These are phyloP conservation scores for Pontoporia blainvillei DNA, from an alignment of 2,113 vertebrate genomes.

Conservation along the genomic window DNA sequence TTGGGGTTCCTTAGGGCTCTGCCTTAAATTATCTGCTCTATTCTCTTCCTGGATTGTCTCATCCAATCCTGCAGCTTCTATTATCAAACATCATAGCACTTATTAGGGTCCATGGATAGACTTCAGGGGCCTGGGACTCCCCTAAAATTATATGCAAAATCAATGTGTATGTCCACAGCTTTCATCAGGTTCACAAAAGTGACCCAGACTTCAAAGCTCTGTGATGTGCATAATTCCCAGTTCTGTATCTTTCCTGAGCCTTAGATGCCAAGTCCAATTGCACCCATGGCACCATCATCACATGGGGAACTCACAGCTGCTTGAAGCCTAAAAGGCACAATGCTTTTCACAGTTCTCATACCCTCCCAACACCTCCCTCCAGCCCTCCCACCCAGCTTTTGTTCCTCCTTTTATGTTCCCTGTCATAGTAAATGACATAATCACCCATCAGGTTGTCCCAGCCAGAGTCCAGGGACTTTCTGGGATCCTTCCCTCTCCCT, in stretches of 20 bases:
- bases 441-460: not conserved
- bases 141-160: not conserved
- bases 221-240: not conserved
- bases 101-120: not conserved
- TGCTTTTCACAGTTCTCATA: not conserved
- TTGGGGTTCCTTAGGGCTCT: not conserved
- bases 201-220: not conserved
- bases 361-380: not conserved
- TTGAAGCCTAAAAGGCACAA: not conserved
- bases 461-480: not conserved
- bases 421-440: not conserved
- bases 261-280: not conserved
- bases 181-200: not conserved
- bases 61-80: not conserved
- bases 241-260: not conserved
- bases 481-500: not conserved
- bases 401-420: not conserved
- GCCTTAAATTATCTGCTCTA: not conserved
- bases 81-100: not conserved
- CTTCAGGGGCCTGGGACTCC: not conserved
- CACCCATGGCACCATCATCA: accelerated
- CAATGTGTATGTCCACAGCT: not conserved
- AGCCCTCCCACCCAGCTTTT: not conserved
- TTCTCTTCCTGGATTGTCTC: not conserved
- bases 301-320: not conserved